Conservation (phyloP, 1,140 invertebrate genomes). For the Argopecten irradians region DNA sequence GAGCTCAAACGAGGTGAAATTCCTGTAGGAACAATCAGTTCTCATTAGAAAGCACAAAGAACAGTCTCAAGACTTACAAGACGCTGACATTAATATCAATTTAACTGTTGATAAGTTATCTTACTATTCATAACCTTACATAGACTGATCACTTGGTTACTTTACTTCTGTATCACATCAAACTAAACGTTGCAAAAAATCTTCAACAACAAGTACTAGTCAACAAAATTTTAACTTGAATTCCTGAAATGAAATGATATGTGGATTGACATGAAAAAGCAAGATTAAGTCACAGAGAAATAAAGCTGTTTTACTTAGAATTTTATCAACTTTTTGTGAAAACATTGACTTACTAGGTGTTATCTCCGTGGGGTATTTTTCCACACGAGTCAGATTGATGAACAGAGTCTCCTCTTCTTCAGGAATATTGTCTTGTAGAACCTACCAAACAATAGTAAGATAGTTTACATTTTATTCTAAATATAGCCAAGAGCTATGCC, state of each 20-base stretch:
- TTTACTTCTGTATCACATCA: background rate
- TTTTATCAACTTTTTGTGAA: background rate
- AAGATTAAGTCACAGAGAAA: background rate
- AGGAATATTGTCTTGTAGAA: slow-evolving; percentile 67
- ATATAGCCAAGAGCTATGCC: no score
- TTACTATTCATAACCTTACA: no score
- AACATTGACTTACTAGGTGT: slow-evolving; percentile 61
- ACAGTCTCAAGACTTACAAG: no score
- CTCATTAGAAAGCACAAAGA: no score
- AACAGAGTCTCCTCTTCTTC: slow-evolving; percentile 70
- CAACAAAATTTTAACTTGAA: no score
- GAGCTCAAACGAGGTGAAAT: slow-evolving; percentile 68
- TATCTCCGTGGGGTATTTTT: slow-evolving; percentile 67
- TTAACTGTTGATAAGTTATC: no score
- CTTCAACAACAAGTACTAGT: no score
- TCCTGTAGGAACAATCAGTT: slow-evolving; percentile 50
- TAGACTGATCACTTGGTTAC: no score
- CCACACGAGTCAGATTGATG: slow-evolving; percentile 66
- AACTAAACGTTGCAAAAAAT: no score
- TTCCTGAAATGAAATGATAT: no score
- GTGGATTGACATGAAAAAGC: background rate
- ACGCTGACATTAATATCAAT: no score
- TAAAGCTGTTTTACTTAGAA: background rate
- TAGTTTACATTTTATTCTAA: background rate
- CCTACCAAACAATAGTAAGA: slow-evolving; percentile 47